phyloP scores from a whole-genome alignment of 2,888 invertebrate species.

The Lasioglossum marginatum region DNA sequence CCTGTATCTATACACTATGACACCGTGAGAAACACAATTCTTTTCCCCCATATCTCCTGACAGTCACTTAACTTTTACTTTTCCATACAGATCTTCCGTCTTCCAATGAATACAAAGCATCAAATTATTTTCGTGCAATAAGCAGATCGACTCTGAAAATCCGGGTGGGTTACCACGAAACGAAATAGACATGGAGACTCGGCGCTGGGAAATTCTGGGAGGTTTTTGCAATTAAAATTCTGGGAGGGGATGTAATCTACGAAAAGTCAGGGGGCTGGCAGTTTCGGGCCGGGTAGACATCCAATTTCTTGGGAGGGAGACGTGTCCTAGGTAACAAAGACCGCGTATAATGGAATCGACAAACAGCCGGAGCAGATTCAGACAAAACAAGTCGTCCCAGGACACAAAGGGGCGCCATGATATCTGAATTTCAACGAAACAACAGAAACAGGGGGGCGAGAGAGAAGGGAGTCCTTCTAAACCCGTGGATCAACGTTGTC shows the following conservation, averaged over 20 bases:
- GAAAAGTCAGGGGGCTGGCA: neutral
- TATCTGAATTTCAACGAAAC: conserved; percentile 17
- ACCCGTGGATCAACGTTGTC: conserved; percentile 10
- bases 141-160: too few relatives aligned
- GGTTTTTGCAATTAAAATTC: neutral
- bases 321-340: conserved; percentile 4
- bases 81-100: too few relatives aligned
- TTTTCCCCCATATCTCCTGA: neutral
- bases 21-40: neutral
- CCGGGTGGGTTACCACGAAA: too few relatives aligned
- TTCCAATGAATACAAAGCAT: too few relatives aligned
- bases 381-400: neutral
- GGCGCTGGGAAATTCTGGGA: neutral
- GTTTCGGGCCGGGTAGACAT: neutral
- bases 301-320: neutral
- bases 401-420: neutral
- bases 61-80: neutral
- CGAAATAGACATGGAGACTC: neutral
- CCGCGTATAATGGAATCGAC: neutral
- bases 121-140: too few relatives aligned
- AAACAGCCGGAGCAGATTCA: conserved; percentile 5
- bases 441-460: neutral
- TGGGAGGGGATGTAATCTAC: neutral
- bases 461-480: neutral
- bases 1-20: conserved; percentile 5